Evolutionary conservation across 1,140 invertebrate species (phyloP), one percentile per base, ranked within the genome.

Genomic region (Homalodisca vitripennis): DNA sequence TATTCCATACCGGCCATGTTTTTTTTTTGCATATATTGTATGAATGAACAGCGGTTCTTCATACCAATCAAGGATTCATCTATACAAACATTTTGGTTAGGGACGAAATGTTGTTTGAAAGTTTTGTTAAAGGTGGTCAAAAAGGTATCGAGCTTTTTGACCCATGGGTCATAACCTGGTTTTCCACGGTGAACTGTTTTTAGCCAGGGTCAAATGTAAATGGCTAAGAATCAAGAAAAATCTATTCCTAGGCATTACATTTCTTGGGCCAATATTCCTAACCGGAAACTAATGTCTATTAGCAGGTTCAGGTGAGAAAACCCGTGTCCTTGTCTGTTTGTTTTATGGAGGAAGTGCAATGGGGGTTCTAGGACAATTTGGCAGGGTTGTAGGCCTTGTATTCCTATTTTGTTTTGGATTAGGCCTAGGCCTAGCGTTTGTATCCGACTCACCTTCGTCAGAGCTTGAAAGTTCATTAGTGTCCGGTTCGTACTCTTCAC

Each of bases 31-130:
- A 60, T 24, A 3, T 60, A 60, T n/a, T 29, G 24, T 6, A 31
- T 60, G 55, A 60, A 60, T 3, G 10, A 12, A 60, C 55, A 60
- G 24, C 26, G 10, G 51, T 53, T 53, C 24, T 53, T 53, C 51
- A 53, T 53, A 53, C 51, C 51, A 12, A 12, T 53, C 22, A 6
- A 10, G 20, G 14, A n/a, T 20, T 53, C 6, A 53, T 53, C 51
- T n/a, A 24, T 53, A 20, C 6, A 12, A 53, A 53, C 51, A 53
- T 53, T 53, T 53, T 53, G 6, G 6, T 20, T 6, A 12, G 51
- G 51, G 6, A n/a, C 14, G 22, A 53, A 53, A 10, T n/a, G 22
- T 53, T 53, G 10, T 24, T 53, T 53, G 24, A 24, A 53, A 53
- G 24, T 12, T 10, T 53, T 53, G 6, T 53, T 6, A n/a, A 3